Evolutionary conservation across 1,140 invertebrate species (phyloP), one percentile per base, ranked within the genome.

Genomic region (Papilio machaon): DNA sequence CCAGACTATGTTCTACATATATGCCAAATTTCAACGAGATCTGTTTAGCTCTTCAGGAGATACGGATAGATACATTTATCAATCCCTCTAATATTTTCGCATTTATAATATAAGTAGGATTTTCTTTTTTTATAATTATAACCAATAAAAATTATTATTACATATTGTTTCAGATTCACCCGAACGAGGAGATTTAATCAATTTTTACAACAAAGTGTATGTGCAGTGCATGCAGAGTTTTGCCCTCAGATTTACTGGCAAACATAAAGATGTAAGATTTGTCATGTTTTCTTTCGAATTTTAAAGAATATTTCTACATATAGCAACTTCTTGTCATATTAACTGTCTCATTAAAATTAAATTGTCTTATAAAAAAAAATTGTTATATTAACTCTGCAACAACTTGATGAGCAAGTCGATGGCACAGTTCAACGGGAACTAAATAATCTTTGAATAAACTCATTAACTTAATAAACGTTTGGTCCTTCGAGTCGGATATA

Each of bases 171-270:
- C 83, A 94, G 92, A 88, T 76, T 95, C 95, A 79, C 96, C 96
- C 80, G 95, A 96, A 84, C 95, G 97, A 82, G 98, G 97, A 8
- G 98, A 99, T 95, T 95, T 99, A 75, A 99, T 99, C 73, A 96
- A 97, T 89, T 99, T 99, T 91, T 99, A 99, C 90, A 99, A 99
- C 90, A 96, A 96, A 76, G 97, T 98, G 58, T 99, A 98, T 94
- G 97, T 99, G 35, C 96, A 96, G 79, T 96, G 96, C 88, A 97
- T 99, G 87, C 97, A 97, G 85, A 96, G 96, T 64, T 98, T 98
- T 94, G 97, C 97, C 73, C 92, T 97, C 38, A 96, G 96, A 82
- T 97, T 98, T 88, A 96, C 96, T 52, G 93, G 94, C 58, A 95
- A 92, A 81, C 93, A 95, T 81, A 94, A 89, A 89, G 94, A 95